Conservation (phyloP, 2,113 vertebrate genomes). For the Crotalus helleri region DNA sequence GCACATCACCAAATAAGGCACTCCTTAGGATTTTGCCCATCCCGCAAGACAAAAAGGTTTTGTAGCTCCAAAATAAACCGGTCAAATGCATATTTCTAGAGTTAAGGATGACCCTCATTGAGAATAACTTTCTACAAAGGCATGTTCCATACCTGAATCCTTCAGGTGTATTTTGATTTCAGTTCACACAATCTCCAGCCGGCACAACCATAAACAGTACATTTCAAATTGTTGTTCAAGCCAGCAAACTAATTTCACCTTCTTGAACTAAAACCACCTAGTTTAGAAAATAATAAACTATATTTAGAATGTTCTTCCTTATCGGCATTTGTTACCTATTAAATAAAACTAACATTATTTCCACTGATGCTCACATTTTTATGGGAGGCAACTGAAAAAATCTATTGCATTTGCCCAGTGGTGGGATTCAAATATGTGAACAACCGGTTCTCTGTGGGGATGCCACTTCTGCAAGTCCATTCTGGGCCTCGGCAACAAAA, state of each 20-base stretch:
- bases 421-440: too few species aligned
- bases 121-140: background rate
- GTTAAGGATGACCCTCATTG: background rate
- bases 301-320: background rate
- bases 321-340: background rate
- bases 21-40: background rate
- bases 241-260: background rate
- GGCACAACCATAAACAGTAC: background rate
- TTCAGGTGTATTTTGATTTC: background rate
- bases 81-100: background rate
- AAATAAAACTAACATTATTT: background rate
- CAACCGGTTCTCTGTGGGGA: too few species aligned
- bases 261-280: background rate
- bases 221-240: background rate
- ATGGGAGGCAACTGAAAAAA: background rate
- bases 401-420: background rate
- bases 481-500: too few species aligned
- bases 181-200: background rate
- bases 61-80: background rate
- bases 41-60: background rate
- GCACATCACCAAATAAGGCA: background rate
- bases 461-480: too few species aligned
- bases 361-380: background rate
- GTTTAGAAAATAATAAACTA: background rate
- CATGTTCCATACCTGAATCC: background rate